These are phyloP conservation scores for Podiceps cristatus DNA, from an alignment of 2,113 vertebrate genomes.

Conservation along the genomic window DNA sequence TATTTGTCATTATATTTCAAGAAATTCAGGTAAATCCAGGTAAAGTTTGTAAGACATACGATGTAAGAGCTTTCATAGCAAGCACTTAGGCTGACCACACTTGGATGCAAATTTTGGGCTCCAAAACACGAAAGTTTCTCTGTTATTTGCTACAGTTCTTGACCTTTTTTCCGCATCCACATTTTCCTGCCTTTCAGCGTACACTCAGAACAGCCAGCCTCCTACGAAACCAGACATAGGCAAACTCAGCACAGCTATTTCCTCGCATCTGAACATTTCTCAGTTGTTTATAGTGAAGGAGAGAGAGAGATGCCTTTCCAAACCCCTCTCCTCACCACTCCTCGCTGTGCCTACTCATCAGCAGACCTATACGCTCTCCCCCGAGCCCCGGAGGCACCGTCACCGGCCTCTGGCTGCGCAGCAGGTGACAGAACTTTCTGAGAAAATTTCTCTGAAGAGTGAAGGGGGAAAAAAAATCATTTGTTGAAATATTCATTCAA, in stretches of 20 bases:
- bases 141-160: neutral
- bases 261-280: neutral
- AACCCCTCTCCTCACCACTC: neutral
- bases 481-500: neutral
- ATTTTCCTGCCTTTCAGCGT: neutral
- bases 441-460: neutral
- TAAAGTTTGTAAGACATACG: neutral
- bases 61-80: fast-evolving
- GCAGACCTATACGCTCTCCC: neutral
- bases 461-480: fast-evolving
- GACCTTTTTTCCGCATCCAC: neutral
- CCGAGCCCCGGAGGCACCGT: neutral
- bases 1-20: neutral
- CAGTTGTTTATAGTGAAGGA: neutral
- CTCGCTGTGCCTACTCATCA: neutral
- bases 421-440: neutral
- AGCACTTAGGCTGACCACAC: fast-evolving
- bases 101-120: neutral
- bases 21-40: neutral
- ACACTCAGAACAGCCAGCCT: fast-evolving
- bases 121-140: neutral
- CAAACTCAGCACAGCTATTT: neutral
- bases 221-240: neutral
- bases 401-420: neutral
- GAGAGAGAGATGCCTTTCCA: neutral